Evolutionary conservation across 30 jellyfish, hydroid and myxozoan species (phyloP), one percentile per base, ranked within the genome.

Genomic region (Nemopilema nomurai): DNA sequence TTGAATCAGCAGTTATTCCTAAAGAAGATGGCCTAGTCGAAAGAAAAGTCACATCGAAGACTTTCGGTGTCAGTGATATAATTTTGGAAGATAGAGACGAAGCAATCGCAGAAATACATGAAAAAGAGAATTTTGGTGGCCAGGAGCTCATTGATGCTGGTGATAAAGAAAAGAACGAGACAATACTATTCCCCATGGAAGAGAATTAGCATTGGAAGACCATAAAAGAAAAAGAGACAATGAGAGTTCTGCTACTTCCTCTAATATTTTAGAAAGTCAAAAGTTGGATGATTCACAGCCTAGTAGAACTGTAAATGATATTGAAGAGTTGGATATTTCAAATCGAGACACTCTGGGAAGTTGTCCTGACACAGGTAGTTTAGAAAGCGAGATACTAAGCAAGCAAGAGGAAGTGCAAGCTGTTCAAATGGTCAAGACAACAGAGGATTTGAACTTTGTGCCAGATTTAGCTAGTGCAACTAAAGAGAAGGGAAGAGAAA

Each of bases 1-100:
- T 83, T 32, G 81, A 76, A 21, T 71, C 92, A 16, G 92, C 92
- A 19, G 74, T 57, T 49, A 83, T 51, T 65, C 80, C 71, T 17
- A 28, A 62, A 29, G 86, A 63, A 24, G 83, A 32, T 1, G 92
- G 57, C 13, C 13, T 41, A 41, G 57, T 13, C 13, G 57, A 41
- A 13, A 41, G 9, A 41, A 41, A 41, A 41, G 13, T 41, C 57
- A 13, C 57, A 13, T 41, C 57, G n/a, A n/a, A n/a, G n/a, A n/a
- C n/a, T n/a, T n/a, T n/a, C n/a, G n/a, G n/a, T n/a, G n/a, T n/a
- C n/a, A n/a, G n/a, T n/a, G n/a, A n/a, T n/a, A n/a, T n/a, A n/a
- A n/a, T n/a, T n/a, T n/a, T n/a, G n/a, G n/a, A n/a, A n/a, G n/a
- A n/a, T n/a, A n/a, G n/a, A n/a, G n/a, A n/a, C n/a, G n/a, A n/a